Percentiles rank a stretch among this genome's conserved stretches.
phyloP scores from a whole-genome alignment of 2,113 vertebrate genomes.

The Scomber colias region DNA sequence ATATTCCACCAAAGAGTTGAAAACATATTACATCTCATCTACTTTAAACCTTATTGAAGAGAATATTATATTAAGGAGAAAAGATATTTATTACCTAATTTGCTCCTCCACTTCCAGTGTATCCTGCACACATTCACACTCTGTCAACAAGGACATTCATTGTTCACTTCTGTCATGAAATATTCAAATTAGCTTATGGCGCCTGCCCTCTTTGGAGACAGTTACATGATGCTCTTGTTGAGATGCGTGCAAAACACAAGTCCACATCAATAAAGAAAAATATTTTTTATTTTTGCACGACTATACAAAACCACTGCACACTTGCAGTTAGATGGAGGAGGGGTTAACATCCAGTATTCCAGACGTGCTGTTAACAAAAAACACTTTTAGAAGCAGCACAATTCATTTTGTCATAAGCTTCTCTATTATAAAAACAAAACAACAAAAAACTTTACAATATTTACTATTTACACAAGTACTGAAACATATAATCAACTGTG shows the following conservation, averaged over 20 bases:
- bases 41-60: background rate
- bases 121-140: conserved; percentile 11
- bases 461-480: background rate
- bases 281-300: conserved; percentile 19
- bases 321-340: background rate
- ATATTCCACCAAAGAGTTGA: too few species aligned
- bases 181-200: conserved; percentile 68
- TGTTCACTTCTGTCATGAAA: conserved; percentile 34
- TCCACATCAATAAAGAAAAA: background rate
- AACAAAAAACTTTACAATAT: background rate
- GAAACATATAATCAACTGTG: background rate
- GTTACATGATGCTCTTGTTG: background rate
- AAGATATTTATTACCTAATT: conserved; percentile 12
- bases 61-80: background rate
- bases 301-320: background rate
- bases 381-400: background rate
- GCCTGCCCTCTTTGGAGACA: background rate
- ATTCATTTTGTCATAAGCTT: too few species aligned
- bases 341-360: background rate
- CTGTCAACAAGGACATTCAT: conserved; percentile 9
- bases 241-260: background rate
- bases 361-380: conserved; percentile 29
- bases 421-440: too few species aligned
- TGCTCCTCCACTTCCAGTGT: background rate
- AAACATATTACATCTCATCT: background rate